These are phyloP conservation scores for Eilema sororculum DNA, from an alignment of 2,888 invertebrate genomes.

Conservation along the genomic window DNA sequence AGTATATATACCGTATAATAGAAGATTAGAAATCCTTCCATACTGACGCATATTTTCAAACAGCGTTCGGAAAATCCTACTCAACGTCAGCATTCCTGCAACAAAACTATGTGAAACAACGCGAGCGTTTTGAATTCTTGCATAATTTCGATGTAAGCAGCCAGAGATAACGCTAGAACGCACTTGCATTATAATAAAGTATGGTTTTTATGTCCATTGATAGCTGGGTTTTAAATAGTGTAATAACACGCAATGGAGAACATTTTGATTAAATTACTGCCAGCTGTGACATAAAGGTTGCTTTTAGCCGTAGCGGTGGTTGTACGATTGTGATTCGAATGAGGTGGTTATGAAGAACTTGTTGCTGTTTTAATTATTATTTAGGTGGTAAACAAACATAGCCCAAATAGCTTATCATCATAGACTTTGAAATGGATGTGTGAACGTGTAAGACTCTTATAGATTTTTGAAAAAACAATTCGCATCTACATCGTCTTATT, in stretches of 20 bases:
- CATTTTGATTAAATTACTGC: conserved; percentile 1
- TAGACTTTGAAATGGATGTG: too few relatives aligned
- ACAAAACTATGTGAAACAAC: conserved; percentile 30
- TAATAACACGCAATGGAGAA: conserved; percentile 35
- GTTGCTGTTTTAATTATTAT: neutral
- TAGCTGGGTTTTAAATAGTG: conserved; percentile 32
- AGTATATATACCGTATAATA: neutral
- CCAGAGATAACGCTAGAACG: conserved; percentile 30
- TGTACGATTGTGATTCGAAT: neutral
- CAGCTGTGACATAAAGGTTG: neutral
- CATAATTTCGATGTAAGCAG: conserved; percentile 46
- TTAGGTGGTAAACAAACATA: neutral
- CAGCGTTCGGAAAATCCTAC: conserved; percentile 12
- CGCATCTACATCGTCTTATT: too few relatives aligned
- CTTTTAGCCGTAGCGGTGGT: too few relatives aligned
- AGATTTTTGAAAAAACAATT: too few relatives aligned
- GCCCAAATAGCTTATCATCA: too few relatives aligned
- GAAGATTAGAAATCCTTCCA: neutral
- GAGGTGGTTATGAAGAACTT: neutral
- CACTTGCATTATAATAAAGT: conserved; percentile 45
- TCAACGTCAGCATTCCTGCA: conserved; percentile 30
- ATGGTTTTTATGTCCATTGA: conserved; percentile 43
- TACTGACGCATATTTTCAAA: neutral
- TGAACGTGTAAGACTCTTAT: too few relatives aligned
- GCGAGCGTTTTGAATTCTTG: conserved; percentile 32